phyloP scores from a whole-genome alignment of 2,797 vertebrate species.

The Bothrops alternatus region DNA sequence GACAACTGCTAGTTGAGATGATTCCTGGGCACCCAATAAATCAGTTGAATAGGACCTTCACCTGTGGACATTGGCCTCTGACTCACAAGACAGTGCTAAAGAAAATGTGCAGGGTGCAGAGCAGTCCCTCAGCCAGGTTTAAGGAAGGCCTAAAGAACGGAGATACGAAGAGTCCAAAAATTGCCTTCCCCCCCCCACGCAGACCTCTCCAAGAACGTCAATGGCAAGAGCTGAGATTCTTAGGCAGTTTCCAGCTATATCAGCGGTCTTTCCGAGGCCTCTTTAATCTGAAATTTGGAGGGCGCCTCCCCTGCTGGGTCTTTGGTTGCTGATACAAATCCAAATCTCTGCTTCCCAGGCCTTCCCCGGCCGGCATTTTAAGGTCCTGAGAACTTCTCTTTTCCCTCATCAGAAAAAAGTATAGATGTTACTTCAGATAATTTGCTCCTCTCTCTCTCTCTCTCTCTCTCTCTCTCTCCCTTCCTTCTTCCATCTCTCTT shows the following conservation, averaged over 20 bases:
- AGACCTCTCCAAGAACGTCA: neutral
- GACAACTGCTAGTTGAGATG: no score
- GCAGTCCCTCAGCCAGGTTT: neutral
- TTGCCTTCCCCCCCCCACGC: neutral
- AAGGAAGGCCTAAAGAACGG: neutral
- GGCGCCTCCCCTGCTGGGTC: neutral
- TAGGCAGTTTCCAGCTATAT: neutral
- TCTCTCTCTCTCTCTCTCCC: no score
- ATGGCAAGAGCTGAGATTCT: neutral
- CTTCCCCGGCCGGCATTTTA: constrained; percentile 16
- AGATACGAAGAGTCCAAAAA: neutral
- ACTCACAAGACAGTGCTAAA: neutral
- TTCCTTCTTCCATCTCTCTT: no score
- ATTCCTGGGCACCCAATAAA: neutral
- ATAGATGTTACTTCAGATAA: constrained; percentile 37
- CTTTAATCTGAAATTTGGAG: neutral
- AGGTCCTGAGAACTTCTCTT: constrained; percentile 31
- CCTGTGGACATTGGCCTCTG: neutral
- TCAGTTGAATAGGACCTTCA: neutral
- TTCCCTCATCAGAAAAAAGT: constrained; percentile 23
- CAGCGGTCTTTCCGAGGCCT: neutral
- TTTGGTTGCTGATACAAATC: neutral
- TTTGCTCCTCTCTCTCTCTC: neutral
- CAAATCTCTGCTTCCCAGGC: neutral
- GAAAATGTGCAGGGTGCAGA: neutral